Evolutionary conservation across 2,797 vertebrate genomes (phyloP).

Genomic region (Spheniscus humboldti): DNA sequence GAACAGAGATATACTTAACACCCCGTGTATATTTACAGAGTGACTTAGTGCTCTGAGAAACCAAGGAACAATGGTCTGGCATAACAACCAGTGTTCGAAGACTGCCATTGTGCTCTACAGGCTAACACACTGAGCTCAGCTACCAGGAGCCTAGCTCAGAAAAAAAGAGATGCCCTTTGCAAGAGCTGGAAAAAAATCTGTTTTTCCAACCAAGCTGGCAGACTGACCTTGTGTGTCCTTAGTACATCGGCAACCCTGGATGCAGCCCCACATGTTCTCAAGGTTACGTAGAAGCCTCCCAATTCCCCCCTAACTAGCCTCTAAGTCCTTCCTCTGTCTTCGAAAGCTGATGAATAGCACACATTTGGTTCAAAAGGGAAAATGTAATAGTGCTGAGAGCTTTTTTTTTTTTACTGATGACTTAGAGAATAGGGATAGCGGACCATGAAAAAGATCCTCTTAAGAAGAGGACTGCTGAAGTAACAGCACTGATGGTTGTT

Average conservation of each 20-base stretch:
- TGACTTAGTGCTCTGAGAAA: neutral
- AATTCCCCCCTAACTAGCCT: neutral
- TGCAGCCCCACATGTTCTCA: neutral
- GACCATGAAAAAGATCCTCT: neutral
- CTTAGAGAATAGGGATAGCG: neutral
- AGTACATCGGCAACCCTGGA: neutral
- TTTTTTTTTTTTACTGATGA: neutral
- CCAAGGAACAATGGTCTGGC: neutral
- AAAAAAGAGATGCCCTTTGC: neutral
- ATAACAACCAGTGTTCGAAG: neutral
- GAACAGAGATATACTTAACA: neutral
- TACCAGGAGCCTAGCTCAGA: neutral
- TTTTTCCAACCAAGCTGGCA: neutral
- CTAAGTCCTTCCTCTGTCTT: neutral
- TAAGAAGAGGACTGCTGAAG: constrained; percentile 23
- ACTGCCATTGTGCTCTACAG: neutral
- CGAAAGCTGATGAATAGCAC: neutral
- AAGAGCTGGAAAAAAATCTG: neutral
- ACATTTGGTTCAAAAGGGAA: neutral
- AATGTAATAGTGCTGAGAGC: neutral
- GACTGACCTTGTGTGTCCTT: neutral
- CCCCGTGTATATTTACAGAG: neutral
- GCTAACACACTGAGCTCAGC: neutral
- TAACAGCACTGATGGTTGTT: constrained; percentile 17
- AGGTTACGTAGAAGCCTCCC: neutral